Evolutionary conservation across 2,888 invertebrate genomes (phyloP).

Genomic region (Spodoptera picta): DNA sequence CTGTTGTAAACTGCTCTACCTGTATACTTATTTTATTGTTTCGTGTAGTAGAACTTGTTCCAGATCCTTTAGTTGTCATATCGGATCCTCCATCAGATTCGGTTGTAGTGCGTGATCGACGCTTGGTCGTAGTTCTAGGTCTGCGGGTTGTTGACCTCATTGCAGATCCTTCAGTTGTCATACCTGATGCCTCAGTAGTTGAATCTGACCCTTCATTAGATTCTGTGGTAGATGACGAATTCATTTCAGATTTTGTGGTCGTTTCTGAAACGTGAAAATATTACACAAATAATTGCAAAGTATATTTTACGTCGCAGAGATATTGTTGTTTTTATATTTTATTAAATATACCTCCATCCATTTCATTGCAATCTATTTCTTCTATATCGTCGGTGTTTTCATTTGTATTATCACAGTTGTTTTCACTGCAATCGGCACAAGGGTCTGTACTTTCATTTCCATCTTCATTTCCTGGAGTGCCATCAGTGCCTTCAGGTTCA

Average conservation of each 20-base stretch:
- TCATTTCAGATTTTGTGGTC: not conserved
- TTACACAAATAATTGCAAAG: too few species aligned
- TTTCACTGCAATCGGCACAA: constrained; percentile 14
- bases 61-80: too few species aligned
- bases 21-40: not conserved
- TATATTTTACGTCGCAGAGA: too few species aligned
- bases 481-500: not conserved
- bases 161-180: not conserved
- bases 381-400: not conserved
- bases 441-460: not conserved
- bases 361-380: not conserved
- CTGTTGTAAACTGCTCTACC: not conserved
- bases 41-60: too few species aligned
- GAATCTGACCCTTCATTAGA: not conserved
- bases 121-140: too few species aligned
- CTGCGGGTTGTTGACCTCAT: too few species aligned
- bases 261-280: too few species aligned
- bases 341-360: not conserved
- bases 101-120: too few species aligned
- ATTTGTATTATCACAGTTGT: constrained; percentile 1
- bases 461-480: constrained; percentile 4
- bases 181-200: not conserved
- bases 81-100: too few species aligned
- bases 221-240: not conserved
- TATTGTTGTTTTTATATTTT: too few species aligned